A percentile compares a stretch with the other conserved stretches of the same genome.
Evolutionary conservation across 2,888 invertebrate genomes (phyloP).

Genomic region (Philopedon plagiatum): DNA sequence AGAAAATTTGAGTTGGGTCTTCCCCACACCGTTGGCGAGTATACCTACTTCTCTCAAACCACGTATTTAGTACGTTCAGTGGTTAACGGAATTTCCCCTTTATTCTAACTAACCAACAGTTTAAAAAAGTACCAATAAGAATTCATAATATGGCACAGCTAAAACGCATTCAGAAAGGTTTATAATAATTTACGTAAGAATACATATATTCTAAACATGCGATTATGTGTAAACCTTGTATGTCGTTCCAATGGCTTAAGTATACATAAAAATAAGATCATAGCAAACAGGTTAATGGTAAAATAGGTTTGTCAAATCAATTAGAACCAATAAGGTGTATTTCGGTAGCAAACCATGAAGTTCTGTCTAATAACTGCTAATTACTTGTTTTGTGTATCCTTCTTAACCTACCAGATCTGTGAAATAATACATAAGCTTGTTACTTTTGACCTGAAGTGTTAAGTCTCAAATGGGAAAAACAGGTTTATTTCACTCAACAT

Average conservation of each 20-base stretch:
- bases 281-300: constrained; percentile 62
- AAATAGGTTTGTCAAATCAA: constrained; percentile 65
- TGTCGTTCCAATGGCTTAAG: constrained; percentile 46
- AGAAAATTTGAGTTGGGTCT: no score
- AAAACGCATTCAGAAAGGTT: background rate
- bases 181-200: constrained; percentile 1
- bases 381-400: constrained; percentile 48
- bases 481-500: constrained; percentile 33
- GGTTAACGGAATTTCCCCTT: no score
- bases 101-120: no score
- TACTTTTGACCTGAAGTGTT: constrained; percentile 68
- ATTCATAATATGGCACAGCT: background rate
- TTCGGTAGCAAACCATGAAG: constrained; percentile 60
- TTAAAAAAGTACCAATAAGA: background rate
- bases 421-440: constrained; percentile 67
- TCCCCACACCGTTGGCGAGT: no score
- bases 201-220: constrained; percentile 28
- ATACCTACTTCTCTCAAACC: no score
- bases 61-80: no score
- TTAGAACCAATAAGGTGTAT: constrained; percentile 68
- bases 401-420: constrained; percentile 54
- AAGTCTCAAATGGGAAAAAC: constrained; percentile 62
- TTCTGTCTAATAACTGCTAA: constrained; percentile 48
- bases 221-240: constrained; percentile 46
- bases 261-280: constrained; percentile 53